phyloP scores from a whole-genome alignment of 2,113 vertebrate genomes.

The Choloepus hoffmanni region DNA sequence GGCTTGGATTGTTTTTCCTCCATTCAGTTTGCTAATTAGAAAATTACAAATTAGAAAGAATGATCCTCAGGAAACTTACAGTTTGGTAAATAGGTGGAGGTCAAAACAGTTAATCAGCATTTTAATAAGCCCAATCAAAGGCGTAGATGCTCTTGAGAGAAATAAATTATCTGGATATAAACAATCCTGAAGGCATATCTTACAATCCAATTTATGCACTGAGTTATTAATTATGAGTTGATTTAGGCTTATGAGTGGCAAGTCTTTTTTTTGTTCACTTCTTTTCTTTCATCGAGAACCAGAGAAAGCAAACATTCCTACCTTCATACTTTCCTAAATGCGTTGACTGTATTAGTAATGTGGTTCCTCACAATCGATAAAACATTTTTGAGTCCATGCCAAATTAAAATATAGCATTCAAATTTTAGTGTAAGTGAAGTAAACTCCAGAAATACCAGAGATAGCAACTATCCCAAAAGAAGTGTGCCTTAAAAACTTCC shows the following conservation, averaged over 20 bases:
- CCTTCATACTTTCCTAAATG: not conserved
- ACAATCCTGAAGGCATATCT: not conserved
- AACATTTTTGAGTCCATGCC: not conserved
- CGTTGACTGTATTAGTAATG: not conserved
- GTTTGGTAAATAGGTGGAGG: slow-evolving; percentile 18
- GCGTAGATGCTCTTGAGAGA: not conserved
- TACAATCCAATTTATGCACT: not conserved
- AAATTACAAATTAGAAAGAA: slow-evolving; percentile 1
- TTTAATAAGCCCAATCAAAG: slow-evolving; percentile 26
- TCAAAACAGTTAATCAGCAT: slow-evolving; percentile 40
- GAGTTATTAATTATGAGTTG: not conserved
- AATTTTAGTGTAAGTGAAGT: slow-evolving; percentile 13
- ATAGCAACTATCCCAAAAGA: not conserved
- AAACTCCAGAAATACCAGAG: not conserved
- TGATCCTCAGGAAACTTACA: not conserved
- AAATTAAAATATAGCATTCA: not conserved
- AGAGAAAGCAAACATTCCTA: not conserved
- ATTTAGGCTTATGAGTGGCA: not conserved
- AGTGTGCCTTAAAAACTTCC: not conserved
- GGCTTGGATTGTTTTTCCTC: not conserved
- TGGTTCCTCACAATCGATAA: not conserved
- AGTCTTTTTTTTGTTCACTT: not conserved
- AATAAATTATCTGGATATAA: slow-evolving; percentile 27
- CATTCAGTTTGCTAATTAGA: slow-evolving; percentile 20
- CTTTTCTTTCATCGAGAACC: not conserved